phyloP scores from a whole-genome alignment of 2,797 vertebrate genomes.

The Ptychobarbus kaznakovi region DNA sequence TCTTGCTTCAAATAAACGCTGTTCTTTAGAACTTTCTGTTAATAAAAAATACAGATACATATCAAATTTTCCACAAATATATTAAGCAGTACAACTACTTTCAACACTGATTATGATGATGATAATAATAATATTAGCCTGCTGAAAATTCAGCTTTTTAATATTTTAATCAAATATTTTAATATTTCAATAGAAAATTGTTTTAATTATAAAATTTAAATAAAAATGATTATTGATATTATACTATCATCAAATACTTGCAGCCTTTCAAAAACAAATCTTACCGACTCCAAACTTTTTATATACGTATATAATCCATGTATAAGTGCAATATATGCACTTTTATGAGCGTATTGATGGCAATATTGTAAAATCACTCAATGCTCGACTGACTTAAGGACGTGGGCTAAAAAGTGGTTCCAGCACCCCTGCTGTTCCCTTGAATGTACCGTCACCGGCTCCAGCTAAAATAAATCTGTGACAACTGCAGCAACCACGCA shows the following conservation, averaged over 20 bases:
- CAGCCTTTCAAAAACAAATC: neutral
- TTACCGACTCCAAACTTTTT: neutral
- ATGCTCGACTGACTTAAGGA: neutral
- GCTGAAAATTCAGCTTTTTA: neutral
- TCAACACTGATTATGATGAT: no score
- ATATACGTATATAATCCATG: neutral
- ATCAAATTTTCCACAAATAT: no score
- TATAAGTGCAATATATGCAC: neutral
- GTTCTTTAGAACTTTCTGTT: no score
- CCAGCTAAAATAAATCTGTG: neutral
- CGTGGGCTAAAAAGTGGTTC: conserved; percentile 10
- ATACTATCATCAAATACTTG: neutral
- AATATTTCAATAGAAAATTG: no score
- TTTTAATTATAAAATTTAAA: neutral
- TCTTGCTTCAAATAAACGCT: no score
- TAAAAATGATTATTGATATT: no score
- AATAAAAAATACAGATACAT: no score
- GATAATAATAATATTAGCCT: no score
- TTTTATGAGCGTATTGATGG: neutral
- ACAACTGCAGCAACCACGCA: neutral
- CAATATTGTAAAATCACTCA: neutral
- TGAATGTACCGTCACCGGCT: neutral
- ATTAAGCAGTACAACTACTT: no score
- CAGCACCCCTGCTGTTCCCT: conserved; percentile 14
- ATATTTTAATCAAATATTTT: neutral